A percentile compares a stretch with the other conserved stretches of the same genome.
Conservation (phyloP, 2,113 vertebrate species). For the Macrotis lagotis region DNA sequence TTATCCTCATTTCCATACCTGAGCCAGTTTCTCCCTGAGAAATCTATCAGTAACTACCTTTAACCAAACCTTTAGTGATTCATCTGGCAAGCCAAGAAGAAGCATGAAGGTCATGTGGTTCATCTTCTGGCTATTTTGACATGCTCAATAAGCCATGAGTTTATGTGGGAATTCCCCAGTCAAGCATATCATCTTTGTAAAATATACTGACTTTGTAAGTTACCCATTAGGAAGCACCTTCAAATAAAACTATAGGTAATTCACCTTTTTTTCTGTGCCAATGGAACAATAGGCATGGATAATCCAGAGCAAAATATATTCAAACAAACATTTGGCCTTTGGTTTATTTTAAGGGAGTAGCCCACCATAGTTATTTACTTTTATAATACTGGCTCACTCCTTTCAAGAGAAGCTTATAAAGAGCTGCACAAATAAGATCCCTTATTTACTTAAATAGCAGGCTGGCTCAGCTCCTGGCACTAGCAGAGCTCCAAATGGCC, state of each 20-base stretch:
- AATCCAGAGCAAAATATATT: background rate
- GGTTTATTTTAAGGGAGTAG: background rate
- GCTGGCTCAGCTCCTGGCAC: background rate
- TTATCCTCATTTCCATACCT: background rate
- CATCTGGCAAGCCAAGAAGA: background rate
- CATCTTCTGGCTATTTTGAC: background rate
- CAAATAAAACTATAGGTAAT: background rate
- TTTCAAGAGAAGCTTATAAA: background rate
- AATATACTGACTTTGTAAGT: background rate
- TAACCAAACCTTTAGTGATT: background rate
- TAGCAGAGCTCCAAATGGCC: background rate
- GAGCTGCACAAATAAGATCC: background rate
- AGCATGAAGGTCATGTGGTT: background rate
- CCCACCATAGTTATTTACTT: background rate
- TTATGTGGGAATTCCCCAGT: conserved; percentile 19
- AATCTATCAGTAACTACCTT: background rate
- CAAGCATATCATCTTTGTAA: background rate
- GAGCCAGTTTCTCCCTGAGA: background rate
- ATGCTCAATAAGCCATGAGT: background rate
- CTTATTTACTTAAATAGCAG: background rate
- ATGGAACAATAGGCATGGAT: background rate
- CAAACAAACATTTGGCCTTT: background rate
- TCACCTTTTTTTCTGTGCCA: background rate
- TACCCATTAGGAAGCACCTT: background rate
- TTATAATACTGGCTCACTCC: background rate